Base-by-base conservation (phyloP, 2,797 vertebrate genomes). In the Cyclopterus lumpus region DNA sequence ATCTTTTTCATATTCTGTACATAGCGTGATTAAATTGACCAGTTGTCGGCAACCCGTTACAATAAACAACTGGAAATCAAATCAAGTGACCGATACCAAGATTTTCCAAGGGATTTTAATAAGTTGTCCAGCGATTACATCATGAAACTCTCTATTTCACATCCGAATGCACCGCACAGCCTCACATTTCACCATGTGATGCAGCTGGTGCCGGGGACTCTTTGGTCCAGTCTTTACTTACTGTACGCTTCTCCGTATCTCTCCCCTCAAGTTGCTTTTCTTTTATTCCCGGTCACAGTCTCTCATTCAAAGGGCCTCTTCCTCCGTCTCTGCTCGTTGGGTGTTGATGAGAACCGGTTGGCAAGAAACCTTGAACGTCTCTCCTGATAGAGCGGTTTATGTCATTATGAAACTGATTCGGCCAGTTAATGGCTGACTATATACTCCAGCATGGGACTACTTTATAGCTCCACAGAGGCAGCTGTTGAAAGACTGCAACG, bases 381-480 rank as follows among this genome's bases (percentile, higher is more conserved):
- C 34, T 68, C 34, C 32, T 34, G 22, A 51, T 59, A 42, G 68
- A 62, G 22, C 49, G 59, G 16, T 60, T 60, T 57, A 16, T 53
- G 62, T 38, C 62, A 2, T 59, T 67, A 65, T 71, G 51, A 66
- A 67, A 62, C 42, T 55, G 54, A 67, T 70, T 77, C 62, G 16
- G 42, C 7, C 32, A 9, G 44, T 67, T 65, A 62, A 73, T 38
- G 51, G 60, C 48, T 67, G n/a, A 58, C 24, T n/a, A 0, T n/a
- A 16, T n/a, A 16, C n/a, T 18, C 48, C n/a, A 26, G 8, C 63
- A 32, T 8, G 44, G 46, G 11, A 42, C 54, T 5, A 36, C 36
- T 26, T 28, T 24, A 79, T 36, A 28, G 53, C 64, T 62, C 58
- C 20, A 0, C 32, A 5, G 71, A 72, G 67, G 46, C 3, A 40